Evolutionary conservation across 2,888 invertebrate species (phyloP), one percentile per base, ranked within the genome.

Genomic region (Harmothoe impar): DNA sequence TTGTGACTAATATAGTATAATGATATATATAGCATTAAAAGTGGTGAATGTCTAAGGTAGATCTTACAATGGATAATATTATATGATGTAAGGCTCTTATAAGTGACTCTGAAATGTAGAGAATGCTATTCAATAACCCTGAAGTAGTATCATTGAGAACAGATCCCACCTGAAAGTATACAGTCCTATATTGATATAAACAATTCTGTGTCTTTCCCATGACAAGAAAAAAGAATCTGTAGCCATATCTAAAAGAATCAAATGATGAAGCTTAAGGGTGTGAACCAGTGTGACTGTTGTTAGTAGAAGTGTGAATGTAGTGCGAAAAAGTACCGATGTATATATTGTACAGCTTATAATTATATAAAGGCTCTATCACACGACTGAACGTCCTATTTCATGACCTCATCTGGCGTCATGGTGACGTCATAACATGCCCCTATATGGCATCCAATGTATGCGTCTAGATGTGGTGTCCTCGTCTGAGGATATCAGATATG

Each of bases 351-450:
- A 72, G 72, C 62, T 72, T 72, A 29, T 17, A n/a, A n/a, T n/a
- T n/a, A n/a, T n/a, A n/a, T 43, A 43, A 7, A 43, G 43, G 43
- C 43, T n/a, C 17, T 25, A 72, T 72, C 25, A 72, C 31, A 15
- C 29, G 72, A 72, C 72, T n/a, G 72, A 72, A 72, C 31, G 72
- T 72, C 72, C 72, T 29, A 72, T 25, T 29, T 72, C 31, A 72
- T 72, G 72, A 72, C 72, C 72, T 72, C 72, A 72, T 72, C 62
- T n/a, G 15, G 29, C 31, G 72, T 72, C 72, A 72, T 72, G 72
- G 25, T 72, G 31, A 72, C 72, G 72, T 72, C 72, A 72, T 10
- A 43, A 43, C 29, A 72, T 25, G 72, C 62, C 62, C 62, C 3
- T 62, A 72, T 72, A 72, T 29, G 25, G 72, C 72, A 72, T 72